Base-by-base conservation (phyloP, 2,113 vertebrate genomes). In the Protomyctophum bolini region DNA sequence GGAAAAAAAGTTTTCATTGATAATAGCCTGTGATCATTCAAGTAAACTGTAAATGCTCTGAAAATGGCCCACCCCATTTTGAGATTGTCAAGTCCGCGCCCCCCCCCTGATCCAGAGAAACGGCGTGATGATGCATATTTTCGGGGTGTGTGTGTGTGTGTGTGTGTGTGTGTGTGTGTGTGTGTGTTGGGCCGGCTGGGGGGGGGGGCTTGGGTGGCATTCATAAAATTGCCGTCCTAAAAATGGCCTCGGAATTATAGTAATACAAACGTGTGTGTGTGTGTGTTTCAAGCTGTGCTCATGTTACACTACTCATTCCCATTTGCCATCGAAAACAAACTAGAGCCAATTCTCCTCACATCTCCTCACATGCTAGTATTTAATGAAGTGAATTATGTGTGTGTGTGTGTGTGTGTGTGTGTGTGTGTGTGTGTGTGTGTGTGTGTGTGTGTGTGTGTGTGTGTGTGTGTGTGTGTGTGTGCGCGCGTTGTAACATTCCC, bases 381-480 rank as follows among this genome's bases (percentile, higher is more conserved):
- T 73, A 15, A 83, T 7, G 67, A 67, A 72, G 60, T 61, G 67
- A 78, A 63, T 72, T 14, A 41, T 58, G 67, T 56, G 62, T 55
- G 41, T 70, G 68, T 56, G 75, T 72, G 68, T 66, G 57, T 72
- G 14, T 41, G 41, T 41, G 11, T 56, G 50, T 66, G 28, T 46
- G 51, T 15, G 29, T 66, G 33, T 41, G 33, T 67, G 47, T 21
- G 12, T 28, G 63, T 21, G 48, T 7, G 64, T 14, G 29, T 21
- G 14, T 6, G 52, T 12, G n/a, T 9, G 51, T 10, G 10, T 52
- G 12, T 8, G 11, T 11, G 4, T 10, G 2, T 50, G 28, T 45
- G 66, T 55, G 49, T 75, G 67, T 68, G 67, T 64, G 50, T 83
- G 65, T 78, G 70, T 73, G 66, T 73, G 54, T 82, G 68, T 62